Base-by-base conservation (phyloP, 2,113 vertebrate genomes). In the Hepsetus odoe region DNA sequence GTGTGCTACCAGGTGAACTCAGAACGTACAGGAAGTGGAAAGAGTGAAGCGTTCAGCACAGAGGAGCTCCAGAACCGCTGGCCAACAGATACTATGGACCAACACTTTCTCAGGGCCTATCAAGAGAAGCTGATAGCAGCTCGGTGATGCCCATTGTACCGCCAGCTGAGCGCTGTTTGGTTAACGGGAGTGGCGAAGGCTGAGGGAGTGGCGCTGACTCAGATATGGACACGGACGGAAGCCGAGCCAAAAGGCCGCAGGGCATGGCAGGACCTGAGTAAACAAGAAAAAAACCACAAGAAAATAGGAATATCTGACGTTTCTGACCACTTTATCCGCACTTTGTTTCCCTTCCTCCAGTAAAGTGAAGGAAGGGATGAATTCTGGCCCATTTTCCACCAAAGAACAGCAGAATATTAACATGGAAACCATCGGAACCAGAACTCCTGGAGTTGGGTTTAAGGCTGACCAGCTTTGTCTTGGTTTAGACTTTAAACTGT, bases 101-200 rank as follows among this genome's bases (percentile, higher is more conserved):
- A 66, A 20, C 32, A 42, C 51, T 32, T 61, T 35, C 16, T 80
- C 71, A 28, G 9, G 7, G 28, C 28, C 28, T 74, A 68, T 80
- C 64, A 61, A 13, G 65, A 40, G 22, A 20, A 28, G n/a, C 72
- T 68, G 78, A 80, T 74, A 61, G 44, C 20, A 53, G 22, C 46
- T 33, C 32, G 4, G 30, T 30, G n/a, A 30, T 59, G 40, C 53
- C 40, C 40, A 28, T 51, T 74, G 53, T 69, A 35, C 64, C 20
- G 49, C 24, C 8, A 7, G 53, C 62, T 13, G 28, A 18, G 24
- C 20, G 22, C 24, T 80, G 79, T 80, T 80, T 80, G 72, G 64
- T 59, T 74, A 74, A 62, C 66, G 68, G 79, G 79, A 74, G 79
- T 56, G 79, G 79, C 32, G n/a, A 32, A 26, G 18, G 51, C 62